Conservation (phyloP, 64 coral and sea anemone species). For the Pachyseris speciosa region DNA sequence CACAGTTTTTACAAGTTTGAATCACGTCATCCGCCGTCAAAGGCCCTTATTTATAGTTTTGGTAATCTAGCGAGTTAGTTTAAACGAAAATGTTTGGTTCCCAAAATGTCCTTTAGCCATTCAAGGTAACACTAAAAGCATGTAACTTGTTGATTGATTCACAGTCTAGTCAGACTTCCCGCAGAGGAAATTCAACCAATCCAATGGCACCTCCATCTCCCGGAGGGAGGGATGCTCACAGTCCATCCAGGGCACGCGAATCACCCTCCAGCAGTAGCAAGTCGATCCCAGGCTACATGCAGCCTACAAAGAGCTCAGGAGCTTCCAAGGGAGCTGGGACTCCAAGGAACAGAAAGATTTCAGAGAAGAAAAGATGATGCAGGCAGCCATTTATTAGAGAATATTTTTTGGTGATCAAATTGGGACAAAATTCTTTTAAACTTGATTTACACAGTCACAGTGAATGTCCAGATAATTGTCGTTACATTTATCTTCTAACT, state of each 20-base stretch:
- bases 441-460: background rate
- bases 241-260: conserved; percentile 42
- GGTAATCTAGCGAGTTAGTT: too few relatives aligned
- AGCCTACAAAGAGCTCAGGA: conserved; percentile 66
- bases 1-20: too few relatives aligned
- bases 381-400: background rate
- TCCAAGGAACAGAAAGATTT: background rate
- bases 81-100: too few relatives aligned
- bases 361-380: conserved; percentile 72
- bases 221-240: conserved; percentile 27
- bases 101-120: too few relatives aligned
- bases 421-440: background rate
- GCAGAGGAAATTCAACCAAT: conserved; percentile 21
- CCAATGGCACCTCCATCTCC: conserved; percentile 24
- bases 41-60: too few relatives aligned
- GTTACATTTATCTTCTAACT: background rate
- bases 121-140: too few relatives aligned
- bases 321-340: conserved; percentile 37
- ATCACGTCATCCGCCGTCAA: too few relatives aligned
- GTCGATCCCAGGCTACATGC: conserved; percentile 69
- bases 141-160: background rate
- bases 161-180: conserved; percentile 37
- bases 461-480: background rate
- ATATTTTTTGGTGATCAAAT: conserved; percentile 26
- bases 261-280: conserved; percentile 6